Base-by-base conservation (phyloP, 2,113 vertebrate species). In the Stegastes partitus region DNA sequence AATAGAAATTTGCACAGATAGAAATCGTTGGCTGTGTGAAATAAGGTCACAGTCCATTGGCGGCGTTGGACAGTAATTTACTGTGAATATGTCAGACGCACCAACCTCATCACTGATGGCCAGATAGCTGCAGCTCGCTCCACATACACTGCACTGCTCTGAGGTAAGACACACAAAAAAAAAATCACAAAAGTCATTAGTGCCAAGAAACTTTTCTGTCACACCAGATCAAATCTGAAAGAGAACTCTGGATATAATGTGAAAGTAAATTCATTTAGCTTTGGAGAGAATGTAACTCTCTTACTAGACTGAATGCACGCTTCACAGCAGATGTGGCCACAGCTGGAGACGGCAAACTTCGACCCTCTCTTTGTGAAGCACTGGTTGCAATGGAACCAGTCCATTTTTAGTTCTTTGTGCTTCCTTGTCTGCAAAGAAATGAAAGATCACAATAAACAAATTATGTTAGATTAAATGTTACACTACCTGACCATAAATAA, bases 371-470 rank as follows among this genome's bases (percentile, higher is more conserved):
- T 95, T 56, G 62, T 81, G 77, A 94, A 96, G 87, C 96, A 97
- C 65, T 85, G 84, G 86, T 97, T 97, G 84, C 97, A 98, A 62
- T 97, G 96, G 91, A 98, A 96, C 96, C 96, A 98, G 68, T 97
- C 95, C 96, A 97, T 97, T 59, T 68, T 21, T 0, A 3, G 7
- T 4, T n/a, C 59, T 54, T 3, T 25, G 19, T 25, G 31, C 25
- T 68, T 61, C 21, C 49, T 31, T 7, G 9, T 15, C n/a, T 73
- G 56, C 21, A 79, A 63, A 44, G 1, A 18, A 45, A 77, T 34
- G 80, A 4, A 72, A 18, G 4, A 39, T 39, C 9, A 62, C 44
- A 18, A 34, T 34, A 34, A 7, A 34, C 7, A 34, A 34, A 34
- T 34, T 34, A 34, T 42, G 39, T 42, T 3, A 42, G 39, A 42